phyloP scores from a whole-genome alignment of 2,888 invertebrate species.

The Vandiemenella viatica region DNA sequence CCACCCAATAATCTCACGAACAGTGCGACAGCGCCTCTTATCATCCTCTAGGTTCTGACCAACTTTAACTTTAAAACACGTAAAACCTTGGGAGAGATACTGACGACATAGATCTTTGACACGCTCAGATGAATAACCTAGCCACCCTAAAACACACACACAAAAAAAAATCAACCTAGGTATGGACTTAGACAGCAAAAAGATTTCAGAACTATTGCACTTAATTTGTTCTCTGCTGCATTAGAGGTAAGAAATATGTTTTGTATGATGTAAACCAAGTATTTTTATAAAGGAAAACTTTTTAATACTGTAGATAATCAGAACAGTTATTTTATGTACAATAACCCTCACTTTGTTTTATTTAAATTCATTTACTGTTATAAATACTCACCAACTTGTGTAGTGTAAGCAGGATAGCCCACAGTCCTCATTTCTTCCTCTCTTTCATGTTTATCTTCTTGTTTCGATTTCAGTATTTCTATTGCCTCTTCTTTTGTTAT shows the following conservation, averaged over 20 bases:
- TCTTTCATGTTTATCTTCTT: slow-evolving; percentile 41
- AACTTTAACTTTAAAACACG: slow-evolving; percentile 81
- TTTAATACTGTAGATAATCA: no score
- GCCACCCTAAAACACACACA: slow-evolving; percentile 56
- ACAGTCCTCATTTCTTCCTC: slow-evolving; percentile 42
- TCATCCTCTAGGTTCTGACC: slow-evolving; percentile 66
- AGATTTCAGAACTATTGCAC: no score
- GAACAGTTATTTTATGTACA: no score
- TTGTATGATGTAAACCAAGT: no score
- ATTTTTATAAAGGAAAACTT: no score
- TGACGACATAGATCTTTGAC: slow-evolving; percentile 53
- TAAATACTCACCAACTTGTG: slow-evolving; percentile 50
- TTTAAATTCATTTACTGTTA: no score
- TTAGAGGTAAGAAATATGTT: slow-evolving; percentile 4
- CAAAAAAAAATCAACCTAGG: no score
- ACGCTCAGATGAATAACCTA: slow-evolving; percentile 68
- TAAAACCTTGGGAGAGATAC: slow-evolving; percentile 60
- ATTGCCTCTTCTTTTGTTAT: slow-evolving; percentile 72
- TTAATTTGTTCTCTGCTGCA: no score
- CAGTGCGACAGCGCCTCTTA: slow-evolving; percentile 49
- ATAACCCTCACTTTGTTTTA: no score
- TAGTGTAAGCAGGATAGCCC: slow-evolving; percentile 80
- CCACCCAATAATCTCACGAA: slow-evolving; percentile 61
- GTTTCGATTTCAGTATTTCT: slow-evolving; percentile 43
- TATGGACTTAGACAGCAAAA: no score